phyloP scores from a whole-genome alignment of 1,140 invertebrate genomes.

The Periplaneta americana region DNA sequence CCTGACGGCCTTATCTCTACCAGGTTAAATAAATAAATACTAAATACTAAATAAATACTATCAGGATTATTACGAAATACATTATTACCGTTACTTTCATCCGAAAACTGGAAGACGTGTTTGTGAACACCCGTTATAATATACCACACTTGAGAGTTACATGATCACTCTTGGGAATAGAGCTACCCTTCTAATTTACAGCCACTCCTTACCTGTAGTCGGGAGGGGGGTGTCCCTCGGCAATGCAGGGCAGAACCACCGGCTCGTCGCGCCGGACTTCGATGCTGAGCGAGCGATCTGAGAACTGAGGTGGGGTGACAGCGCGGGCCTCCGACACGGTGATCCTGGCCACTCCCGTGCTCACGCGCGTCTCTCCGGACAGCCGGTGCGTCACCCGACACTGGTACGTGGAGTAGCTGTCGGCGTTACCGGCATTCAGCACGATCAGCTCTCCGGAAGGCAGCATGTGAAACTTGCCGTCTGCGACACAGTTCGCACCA shows the following conservation, averaged over 20 bases:
- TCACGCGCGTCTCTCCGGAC: slow-evolving; percentile 35
- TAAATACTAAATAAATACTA: too few species aligned
- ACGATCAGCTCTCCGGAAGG: slow-evolving; percentile 37
- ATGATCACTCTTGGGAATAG: too few species aligned
- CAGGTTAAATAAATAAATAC: too few species aligned
- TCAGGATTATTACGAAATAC: too few species aligned
- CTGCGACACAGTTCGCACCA: slow-evolving; percentile 18
- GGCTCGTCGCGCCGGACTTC: slow-evolving; percentile 19
- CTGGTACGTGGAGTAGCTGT: slow-evolving; percentile 32
- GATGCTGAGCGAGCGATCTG: slow-evolving; percentile 10
- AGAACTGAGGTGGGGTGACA: not conserved
- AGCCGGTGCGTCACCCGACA: slow-evolving; percentile 38
- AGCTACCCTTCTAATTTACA: not conserved
- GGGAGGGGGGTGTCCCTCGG: slow-evolving; percentile 36
- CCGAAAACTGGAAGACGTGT: too few species aligned
- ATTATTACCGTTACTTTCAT: too few species aligned
- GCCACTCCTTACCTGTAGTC: slow-evolving; percentile 25
- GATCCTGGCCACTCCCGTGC: slow-evolving; percentile 23
- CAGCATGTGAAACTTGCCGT: slow-evolving; percentile 35
- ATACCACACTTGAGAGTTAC: too few species aligned
- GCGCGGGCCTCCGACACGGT: slow-evolving; percentile 21
- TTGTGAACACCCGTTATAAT: too few species aligned
- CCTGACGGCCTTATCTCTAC: too few species aligned
- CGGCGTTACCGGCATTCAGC: slow-evolving; percentile 29
- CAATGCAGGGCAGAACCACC: slow-evolving; percentile 30